Evolutionary conservation across 1,140 invertebrate species (phyloP).

Genomic region (Megathymus violae): DNA sequence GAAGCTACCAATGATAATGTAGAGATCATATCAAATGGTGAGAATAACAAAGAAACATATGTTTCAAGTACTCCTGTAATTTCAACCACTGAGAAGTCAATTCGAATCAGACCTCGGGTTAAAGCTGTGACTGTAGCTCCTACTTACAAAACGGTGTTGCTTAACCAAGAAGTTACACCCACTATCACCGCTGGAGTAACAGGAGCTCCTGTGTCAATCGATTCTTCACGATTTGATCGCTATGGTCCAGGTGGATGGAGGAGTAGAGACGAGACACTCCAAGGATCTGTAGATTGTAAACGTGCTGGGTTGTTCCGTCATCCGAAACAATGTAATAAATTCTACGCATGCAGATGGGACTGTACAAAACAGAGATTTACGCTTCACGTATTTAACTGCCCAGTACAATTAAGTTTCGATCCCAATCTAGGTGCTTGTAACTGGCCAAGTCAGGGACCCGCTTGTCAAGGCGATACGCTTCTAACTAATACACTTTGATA

Average conservation of each 20-base stretch:
- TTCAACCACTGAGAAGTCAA: constrained; percentile 59
- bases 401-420: constrained; percentile 92
- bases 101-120: constrained; percentile 67
- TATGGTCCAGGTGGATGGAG: constrained; percentile 84
- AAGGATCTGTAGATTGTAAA: constrained; percentile 88
- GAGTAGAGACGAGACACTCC: constrained; percentile 84
- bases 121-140: constrained; percentile 75
- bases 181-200: constrained; percentile 41
- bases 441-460: constrained; percentile 92
- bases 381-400: constrained; percentile 91
- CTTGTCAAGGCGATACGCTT: constrained; percentile 89
- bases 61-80: constrained; percentile 61
- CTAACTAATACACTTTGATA: constrained; percentile 83
- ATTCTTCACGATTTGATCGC: constrained; percentile 78
- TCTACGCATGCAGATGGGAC: constrained; percentile 94
- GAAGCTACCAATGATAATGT: constrained; percentile 60
- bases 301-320: constrained; percentile 92
- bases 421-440: constrained; percentile 90
- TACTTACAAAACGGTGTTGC: constrained; percentile 75
- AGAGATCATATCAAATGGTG: constrained; percentile 49
- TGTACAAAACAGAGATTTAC: constrained; percentile 91
- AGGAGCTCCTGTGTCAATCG: constrained; percentile 45
- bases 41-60: no score
- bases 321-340: constrained; percentile 92
- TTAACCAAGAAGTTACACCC: constrained; percentile 61